Conservation (phyloP, 2,888 invertebrate species). For the Platynereis dumerilii region DNA sequence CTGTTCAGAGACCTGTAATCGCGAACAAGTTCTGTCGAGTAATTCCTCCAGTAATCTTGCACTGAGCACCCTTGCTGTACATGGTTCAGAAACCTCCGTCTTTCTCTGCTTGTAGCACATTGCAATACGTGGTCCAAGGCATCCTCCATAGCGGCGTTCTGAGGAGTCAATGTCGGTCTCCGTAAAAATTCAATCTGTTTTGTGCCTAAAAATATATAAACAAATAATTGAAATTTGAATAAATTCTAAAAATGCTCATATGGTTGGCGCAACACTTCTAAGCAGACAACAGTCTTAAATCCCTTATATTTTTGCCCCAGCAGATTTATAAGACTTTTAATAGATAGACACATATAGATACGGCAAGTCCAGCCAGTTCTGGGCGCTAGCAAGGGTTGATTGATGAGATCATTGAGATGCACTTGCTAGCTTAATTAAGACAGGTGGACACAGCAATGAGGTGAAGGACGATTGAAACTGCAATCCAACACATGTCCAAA, state of each 20-base stretch:
- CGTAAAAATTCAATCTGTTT: constrained; percentile 38
- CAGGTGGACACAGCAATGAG: no score
- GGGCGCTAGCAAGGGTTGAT: no score
- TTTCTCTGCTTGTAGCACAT: constrained; percentile 37
- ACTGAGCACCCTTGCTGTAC: constrained; percentile 40
- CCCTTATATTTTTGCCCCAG: no score
- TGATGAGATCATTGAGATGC: no score
- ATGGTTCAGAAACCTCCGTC: constrained; percentile 40
- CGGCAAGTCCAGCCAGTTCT: no score
- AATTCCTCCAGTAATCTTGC: constrained; percentile 41
- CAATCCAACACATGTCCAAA: no score
- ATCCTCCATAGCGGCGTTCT: constrained; percentile 36
- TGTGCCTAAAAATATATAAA: constrained; percentile 35
- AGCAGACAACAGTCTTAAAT: no score
- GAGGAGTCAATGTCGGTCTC: constrained; percentile 39
- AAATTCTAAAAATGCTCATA: not conserved
- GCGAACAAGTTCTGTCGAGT: constrained; percentile 44
- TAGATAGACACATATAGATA: no score
- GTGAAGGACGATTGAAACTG: no score
- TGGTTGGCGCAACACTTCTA: no score
- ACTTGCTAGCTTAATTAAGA: no score
- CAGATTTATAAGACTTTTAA: no score
- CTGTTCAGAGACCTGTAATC: constrained; percentile 47
- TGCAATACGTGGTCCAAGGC: constrained; percentile 39
- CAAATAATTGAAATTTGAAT: not conserved